Evolutionary conservation across 2,797 vertebrate species (phyloP), one percentile per base, ranked within the genome.

Genomic region (Periparus ater): DNA sequence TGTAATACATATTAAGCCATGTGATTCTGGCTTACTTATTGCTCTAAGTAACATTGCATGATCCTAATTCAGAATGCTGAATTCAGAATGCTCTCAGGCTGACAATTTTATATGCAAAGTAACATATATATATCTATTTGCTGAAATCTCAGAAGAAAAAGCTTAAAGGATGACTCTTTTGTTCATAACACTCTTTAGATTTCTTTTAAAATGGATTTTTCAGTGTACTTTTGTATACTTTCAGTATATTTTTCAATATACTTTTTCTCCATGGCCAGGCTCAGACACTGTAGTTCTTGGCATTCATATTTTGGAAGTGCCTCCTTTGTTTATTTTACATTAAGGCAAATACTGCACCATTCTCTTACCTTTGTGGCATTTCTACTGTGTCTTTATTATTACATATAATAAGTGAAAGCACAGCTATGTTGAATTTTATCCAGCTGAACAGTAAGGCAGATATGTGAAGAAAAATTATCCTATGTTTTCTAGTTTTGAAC

Each of bases 291-390:
- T 96, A 72, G 86, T 91, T 94, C 85, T 94, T 96, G 95, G 91
- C 85, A 57, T 96, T 92, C 42, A 23, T 48, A 50, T 91, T 97
- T 94, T 42, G 4, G 80, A 79, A 53, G 14, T 53, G 68, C 17
- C 8, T 90, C 48, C 70, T 88, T 79, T 78, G 32, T 95, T 97
- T 96, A 70, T 96, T 95, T 97, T 94, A 42, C 55, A 78, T 90
- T 57, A 38, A 72, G 63, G 38, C 16, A 72, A 76, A 47, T 71
- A n/a, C 32, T 51, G 53, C 30, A 60, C 51, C 75, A 36, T 83
- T 68, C 70, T 74, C 53, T 68, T 86, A 61, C 42, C 42, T 88
- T 81, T 67, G 44, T 45, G 87, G 44, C 27, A 53, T 82, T 48
- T 70, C 51, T 77, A 7, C 45, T 50, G n/a, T 73, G 18, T 26